Conservation (phyloP, 2,797 vertebrate species). For the Myoxocephalus aenaeus region DNA sequence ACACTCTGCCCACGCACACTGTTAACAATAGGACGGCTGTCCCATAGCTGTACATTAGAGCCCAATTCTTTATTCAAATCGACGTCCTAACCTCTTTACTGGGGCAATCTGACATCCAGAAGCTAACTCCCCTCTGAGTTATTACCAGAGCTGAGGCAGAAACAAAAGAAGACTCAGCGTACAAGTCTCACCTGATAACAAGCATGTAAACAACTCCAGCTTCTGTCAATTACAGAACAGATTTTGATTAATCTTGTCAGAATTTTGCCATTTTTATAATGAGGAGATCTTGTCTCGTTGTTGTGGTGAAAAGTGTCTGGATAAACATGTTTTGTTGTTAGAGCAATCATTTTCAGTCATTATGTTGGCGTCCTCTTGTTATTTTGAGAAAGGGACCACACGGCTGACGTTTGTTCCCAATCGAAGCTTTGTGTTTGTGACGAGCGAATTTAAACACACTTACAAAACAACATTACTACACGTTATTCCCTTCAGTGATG, state of each 20-base stretch:
- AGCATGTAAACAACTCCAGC: conserved; percentile 53
- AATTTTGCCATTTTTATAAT: conserved; percentile 21
- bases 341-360: conserved; percentile 20
- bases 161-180: conserved; percentile 37
- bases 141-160: conserved; percentile 45
- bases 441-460: not conserved
- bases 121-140: conserved; percentile 44
- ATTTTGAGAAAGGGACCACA: conserved; percentile 9
- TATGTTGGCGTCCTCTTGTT: conserved; percentile 21
- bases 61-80: conserved; percentile 61
- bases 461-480: not conserved
- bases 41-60: conserved; percentile 38
- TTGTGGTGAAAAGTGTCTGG: not conserved
- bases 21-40: conserved; percentile 56
- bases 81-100: conserved; percentile 52
- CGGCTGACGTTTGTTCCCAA: not conserved
- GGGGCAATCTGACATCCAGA: conserved; percentile 22
- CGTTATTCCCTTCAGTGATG: not conserved
- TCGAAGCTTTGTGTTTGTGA: not conserved
- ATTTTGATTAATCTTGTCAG: conserved; percentile 32
- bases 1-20: conserved; percentile 25
- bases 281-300: conserved; percentile 23
- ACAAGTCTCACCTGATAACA: conserved; percentile 45
- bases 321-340: conserved; percentile 26
- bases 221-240: conserved; percentile 5